Percentiles rank a stretch among this genome's conserved stretches.
Conservation (phyloP, 37 sponge, comb jelly and placozoan species). For the Ianthella basta region DNA sequence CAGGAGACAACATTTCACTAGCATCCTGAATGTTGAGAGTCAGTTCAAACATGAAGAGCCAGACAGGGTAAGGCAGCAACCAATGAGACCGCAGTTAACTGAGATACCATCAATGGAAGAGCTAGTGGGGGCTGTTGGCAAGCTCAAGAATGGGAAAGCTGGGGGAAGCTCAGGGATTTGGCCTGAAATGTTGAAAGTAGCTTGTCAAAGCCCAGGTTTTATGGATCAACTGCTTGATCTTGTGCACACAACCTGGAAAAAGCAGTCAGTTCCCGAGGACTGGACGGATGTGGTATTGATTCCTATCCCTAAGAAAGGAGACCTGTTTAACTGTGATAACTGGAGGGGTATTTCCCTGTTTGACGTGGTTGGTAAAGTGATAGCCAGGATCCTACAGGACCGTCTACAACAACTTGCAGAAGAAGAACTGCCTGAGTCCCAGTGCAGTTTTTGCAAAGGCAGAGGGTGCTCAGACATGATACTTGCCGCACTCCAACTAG, state of each 20-base stretch:
- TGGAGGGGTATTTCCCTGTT: too few species aligned
- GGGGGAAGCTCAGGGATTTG: too few species aligned
- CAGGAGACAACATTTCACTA: constrained; percentile 22
- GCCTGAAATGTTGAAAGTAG: too few species aligned
- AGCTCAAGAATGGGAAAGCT: neutral
- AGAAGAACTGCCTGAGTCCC: neutral
- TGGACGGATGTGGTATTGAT: neutral
- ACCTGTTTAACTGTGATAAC: too few species aligned
- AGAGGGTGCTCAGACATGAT: too few species aligned
- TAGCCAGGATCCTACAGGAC: neutral
- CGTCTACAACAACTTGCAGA: constrained; percentile 6
- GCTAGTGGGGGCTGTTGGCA: neutral
- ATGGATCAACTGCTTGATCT: too few species aligned
- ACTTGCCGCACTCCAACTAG: too few species aligned
- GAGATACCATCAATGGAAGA: neutral
- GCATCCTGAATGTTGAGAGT: constrained; percentile 13
- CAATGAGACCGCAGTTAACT: neutral
- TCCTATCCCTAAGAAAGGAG: constrained; percentile 13
- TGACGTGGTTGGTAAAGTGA: neutral
- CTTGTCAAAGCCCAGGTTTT: too few species aligned
- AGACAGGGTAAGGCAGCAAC: too few species aligned
- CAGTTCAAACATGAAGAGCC: constrained; percentile 14
- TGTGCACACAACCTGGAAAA: too few species aligned
- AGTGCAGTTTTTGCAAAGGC: neutral
- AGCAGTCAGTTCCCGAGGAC: too few species aligned